A percentile compares a stretch with the other conserved stretches of the same genome.
Evolutionary conservation across 2,113 vertebrate species (phyloP).

Genomic region (Nothobranchius furzeri): DNA sequence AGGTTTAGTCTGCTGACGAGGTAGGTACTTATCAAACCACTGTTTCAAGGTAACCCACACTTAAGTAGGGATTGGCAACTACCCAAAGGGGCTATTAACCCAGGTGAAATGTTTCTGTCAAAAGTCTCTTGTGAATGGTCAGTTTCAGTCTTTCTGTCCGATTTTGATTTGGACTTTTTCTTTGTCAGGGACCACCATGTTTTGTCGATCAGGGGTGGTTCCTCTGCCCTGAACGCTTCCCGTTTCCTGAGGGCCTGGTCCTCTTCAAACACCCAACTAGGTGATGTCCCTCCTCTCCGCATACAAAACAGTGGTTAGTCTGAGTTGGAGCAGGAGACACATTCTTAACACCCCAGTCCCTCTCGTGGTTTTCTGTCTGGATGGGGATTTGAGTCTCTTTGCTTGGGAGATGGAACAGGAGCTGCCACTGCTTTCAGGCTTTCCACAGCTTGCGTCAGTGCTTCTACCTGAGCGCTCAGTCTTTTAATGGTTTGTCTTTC

Average conservation of each 20-base stretch:
- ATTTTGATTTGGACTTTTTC: no score
- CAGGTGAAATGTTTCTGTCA: not conserved
- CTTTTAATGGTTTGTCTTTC: not conserved
- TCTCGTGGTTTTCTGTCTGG: not conserved
- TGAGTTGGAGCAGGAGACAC: not conserved
- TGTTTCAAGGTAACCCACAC: not conserved
- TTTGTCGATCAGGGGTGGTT: constrained; percentile 6
- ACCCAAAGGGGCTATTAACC: constrained; percentile 5
- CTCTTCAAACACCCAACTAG: constrained; percentile 15
- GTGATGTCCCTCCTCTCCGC: constrained; percentile 3
- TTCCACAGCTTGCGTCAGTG: not conserved
- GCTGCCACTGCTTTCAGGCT: not conserved
- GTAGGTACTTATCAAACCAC: not conserved
- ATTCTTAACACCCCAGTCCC: constrained; percentile 4
- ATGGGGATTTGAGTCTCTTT: not conserved
- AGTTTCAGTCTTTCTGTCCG: no score
- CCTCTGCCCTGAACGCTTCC: constrained; percentile 6
- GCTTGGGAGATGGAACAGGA: not conserved
- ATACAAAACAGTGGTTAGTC: constrained; percentile 3
- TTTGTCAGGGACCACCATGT: not conserved
- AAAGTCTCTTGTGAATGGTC: not conserved
- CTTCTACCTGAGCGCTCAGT: not conserved
- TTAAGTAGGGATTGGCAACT: constrained; percentile 6
- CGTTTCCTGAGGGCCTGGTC: not conserved
- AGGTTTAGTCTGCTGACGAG: not conserved